Percentiles rank a stretch among this genome's conserved stretches.
Evolutionary conservation across 2,113 vertebrate genomes (phyloP).

Genomic region (Sakesphorus luctuosus): DNA sequence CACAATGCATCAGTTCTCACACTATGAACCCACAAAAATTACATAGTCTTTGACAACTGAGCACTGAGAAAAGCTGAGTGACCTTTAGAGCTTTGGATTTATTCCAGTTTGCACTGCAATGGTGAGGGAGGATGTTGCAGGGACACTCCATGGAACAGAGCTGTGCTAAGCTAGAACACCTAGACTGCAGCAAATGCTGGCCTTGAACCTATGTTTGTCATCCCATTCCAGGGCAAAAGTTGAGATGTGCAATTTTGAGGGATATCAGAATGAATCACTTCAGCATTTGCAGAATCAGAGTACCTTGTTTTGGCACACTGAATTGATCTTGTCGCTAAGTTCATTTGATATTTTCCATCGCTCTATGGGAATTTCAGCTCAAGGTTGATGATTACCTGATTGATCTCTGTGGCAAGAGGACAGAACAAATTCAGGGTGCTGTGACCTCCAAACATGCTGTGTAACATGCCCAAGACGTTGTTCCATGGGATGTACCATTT

Average conservation of each 20-base stretch:
- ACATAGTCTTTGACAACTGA: neutral
- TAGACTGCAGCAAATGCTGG: neutral
- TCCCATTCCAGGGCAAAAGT: neutral
- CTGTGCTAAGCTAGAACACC: neutral
- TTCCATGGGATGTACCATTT: accelerated
- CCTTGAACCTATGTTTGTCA: neutral
- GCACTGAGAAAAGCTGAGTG: neutral
- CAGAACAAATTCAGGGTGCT: neutral
- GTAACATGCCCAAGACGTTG: neutral
- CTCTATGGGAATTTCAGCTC: neutral
- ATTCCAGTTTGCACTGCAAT: neutral
- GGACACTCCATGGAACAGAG: accelerated
- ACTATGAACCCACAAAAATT: neutral
- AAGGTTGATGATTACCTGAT: neutral
- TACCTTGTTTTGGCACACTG: neutral
- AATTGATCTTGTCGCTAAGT: neutral
- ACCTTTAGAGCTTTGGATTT: neutral
- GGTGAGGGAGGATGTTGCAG: neutral
- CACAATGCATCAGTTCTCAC: neutral
- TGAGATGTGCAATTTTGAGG: neutral
- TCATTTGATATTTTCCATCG: neutral
- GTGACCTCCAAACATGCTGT: neutral
- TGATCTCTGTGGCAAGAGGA: neutral
- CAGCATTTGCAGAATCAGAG: neutral
- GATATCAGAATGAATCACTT: neutral